Evolutionary conservation across 2,888 invertebrate genomes (phyloP).

Genomic region (Cecidostiba fungosa): DNA sequence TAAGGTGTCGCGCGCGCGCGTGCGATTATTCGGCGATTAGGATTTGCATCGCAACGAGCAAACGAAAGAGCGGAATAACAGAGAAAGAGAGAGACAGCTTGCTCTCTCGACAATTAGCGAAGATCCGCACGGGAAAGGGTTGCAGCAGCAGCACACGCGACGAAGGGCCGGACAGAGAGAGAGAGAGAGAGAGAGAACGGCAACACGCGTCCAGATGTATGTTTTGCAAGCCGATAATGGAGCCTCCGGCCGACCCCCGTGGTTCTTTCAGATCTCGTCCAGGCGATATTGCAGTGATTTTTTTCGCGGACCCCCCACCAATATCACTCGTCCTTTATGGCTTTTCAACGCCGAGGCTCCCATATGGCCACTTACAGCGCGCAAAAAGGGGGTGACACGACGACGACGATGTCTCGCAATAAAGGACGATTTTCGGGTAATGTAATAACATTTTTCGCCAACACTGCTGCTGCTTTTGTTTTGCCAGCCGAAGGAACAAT

Average conservation of each 20-base stretch:
- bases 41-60: slow-evolving; percentile 24
- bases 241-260: slow-evolving; percentile 72
- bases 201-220: slow-evolving; percentile 77
- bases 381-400: slow-evolving; percentile 62
- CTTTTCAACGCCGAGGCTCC: slow-evolving; percentile 66
- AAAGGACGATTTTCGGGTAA: not conserved
- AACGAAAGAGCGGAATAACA: too few relatives aligned
- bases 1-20: slow-evolving; percentile 25
- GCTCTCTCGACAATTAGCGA: slow-evolving; percentile 47
- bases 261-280: slow-evolving; percentile 76
- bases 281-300: slow-evolving; percentile 76
- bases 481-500: not conserved
- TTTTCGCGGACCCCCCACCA: slow-evolving; percentile 67
- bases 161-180: not conserved
- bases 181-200: not conserved
- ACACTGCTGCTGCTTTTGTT: not conserved
- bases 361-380: slow-evolving; percentile 77
- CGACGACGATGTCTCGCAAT: not conserved
- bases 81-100: slow-evolving; percentile 4
- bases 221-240: slow-evolving; percentile 80
- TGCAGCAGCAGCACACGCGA: not conserved
- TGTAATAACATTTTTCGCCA: not conserved
- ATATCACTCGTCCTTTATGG: slow-evolving; percentile 68
- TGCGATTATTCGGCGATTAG: slow-evolving; percentile 43
- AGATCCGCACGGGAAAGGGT: slow-evolving; percentile 19